Evolutionary conservation across 2,113 vertebrate species (phyloP), one percentile per base, ranked within the genome.

Genomic region (Melanotaenia duboulayi): DNA sequence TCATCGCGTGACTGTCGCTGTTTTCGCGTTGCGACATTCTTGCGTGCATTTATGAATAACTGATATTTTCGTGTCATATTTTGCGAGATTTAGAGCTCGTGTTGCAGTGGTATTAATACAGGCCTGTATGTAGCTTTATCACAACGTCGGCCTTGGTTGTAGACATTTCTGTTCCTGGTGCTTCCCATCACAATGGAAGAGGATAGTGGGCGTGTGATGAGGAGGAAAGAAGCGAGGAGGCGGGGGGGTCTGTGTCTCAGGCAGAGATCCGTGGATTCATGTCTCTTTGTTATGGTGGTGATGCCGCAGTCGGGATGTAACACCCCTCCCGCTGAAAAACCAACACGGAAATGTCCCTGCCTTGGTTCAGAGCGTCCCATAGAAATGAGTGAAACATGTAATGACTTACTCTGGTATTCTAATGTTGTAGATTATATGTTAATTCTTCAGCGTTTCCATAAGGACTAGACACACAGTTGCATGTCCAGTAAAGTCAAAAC

Each of bases 211-310:
- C 83, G 89, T 89, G 87, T 87, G 66, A 44, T 80, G 48, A 28
- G 39, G 42, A 1, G 20, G 46, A 13, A 35, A 1, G 20, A 25
- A 11, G 42, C 24, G 24, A 16, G 65, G 22, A 4, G 11, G 14
- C 3, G 16, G 7, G 60, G 6, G 44, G 52, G 22, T 28, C 55
- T 65, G 65, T 35, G 61, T 77, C 65, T 80, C 76, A 71, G 78
- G 84, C 84, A 58, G 84, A 62, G 82, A 11, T 83, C 72, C 68
- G 78, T 84, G 87, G 68, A 74, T 82, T 73, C 74, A 66, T 67
- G 79, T 87, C 80, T 87, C 91, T 92, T 92, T 91, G 91, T 92
- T 92, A 73, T 87, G 80, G 82, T 82, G 88, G 80, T 91, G 88
- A 72, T 92, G 89, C 87, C 87, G 91, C 89, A 91, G 88, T 90